Evolutionary conservation across 2,797 vertebrate species (phyloP), one percentile per base, ranked within the genome.

Genomic region (Cossypha caffra): DNA sequence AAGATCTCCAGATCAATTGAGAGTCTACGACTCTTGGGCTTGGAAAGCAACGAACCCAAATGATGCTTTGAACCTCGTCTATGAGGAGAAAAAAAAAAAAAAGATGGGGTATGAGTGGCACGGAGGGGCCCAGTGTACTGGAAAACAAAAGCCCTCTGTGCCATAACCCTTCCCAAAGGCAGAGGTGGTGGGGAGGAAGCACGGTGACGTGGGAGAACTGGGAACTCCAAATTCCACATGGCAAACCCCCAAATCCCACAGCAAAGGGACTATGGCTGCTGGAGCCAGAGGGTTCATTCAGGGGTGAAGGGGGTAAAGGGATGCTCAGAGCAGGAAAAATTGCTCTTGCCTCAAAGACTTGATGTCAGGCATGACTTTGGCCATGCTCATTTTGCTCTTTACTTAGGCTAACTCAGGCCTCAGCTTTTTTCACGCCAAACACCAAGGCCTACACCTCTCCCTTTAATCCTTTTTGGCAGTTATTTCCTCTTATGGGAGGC

Each of bases 391-490:
- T 77, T 87, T 10, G 37, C n/a, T 62, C 50, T 54, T 71, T 1
- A 0, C 47, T 93, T 43, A 8, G 57, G 15, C 63, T 50, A 73
- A 47, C 37, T 50, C 37, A 26, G 62, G n/a, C 63, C 45, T 74
- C 25, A 8, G 16, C 16, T 55, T 83, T 72, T 68, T 72, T 83
- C 31, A 38, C 62, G 75, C 78, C 93, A 91, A 74, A 52, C 57
- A 18, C 78, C 93, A 59, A 72, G 89, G 75, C 75, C 75, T 96
- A 31, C 81, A 93, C 87, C 93, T 96, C 92, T 96, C 35, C 58
- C 68, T 94, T 95, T 93, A 96, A 96, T 95, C 58, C 94, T 75
- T 66, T 45, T 55, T 94, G 95, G 92, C 91, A 89, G 43, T 42
- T 89, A 78, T 50, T 86, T 26, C 54, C 52, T 77, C 86, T 87